Conservation (phyloP, 1,140 invertebrate species). For the Caerostris darwini region DNA sequence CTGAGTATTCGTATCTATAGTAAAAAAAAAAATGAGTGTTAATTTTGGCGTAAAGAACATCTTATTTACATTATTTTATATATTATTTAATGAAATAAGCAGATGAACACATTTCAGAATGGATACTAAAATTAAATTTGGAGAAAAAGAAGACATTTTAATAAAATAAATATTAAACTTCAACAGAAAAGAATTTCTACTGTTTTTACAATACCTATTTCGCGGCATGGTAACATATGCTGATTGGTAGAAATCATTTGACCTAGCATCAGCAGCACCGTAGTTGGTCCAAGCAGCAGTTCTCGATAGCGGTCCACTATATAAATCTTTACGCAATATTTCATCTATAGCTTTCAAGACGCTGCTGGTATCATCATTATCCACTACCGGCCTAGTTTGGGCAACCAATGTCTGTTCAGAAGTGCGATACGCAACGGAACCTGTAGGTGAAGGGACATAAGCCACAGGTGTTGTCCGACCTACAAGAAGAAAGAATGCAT, state of each 20-base stretch:
- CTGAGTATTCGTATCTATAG: background rate
- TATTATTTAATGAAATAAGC: background rate
- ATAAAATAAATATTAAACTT: too few species aligned
- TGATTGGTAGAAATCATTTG: slow-evolving; percentile 32
- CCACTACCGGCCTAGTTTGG: slow-evolving; percentile 10
- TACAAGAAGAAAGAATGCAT: background rate
- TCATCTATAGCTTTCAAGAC: slow-evolving; percentile 84
- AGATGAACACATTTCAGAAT: too few species aligned
- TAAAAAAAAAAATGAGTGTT: background rate
- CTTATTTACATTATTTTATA: background rate
- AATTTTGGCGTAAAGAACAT: background rate
- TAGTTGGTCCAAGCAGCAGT: slow-evolving; percentile 41
- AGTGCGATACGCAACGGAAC: slow-evolving; percentile 12
- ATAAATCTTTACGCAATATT: slow-evolving; percentile 82
- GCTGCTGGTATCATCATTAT: slow-evolving; percentile 79
- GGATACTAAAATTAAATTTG: too few species aligned
- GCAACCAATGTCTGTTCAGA: slow-evolving; percentile 27
- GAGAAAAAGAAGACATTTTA: too few species aligned
- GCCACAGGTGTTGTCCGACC: slow-evolving; percentile 26
- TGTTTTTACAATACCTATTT: background rate
- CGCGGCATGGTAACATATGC: slow-evolving; percentile 60
- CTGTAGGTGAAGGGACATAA: slow-evolving; percentile 50
- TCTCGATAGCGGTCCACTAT: slow-evolving; percentile 63
- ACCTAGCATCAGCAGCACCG: background rate
- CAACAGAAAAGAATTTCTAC: too few species aligned